These are phyloP conservation scores for Prionace glauca DNA, from an alignment of 2,797 vertebrate genomes.

Conservation along the genomic window DNA sequence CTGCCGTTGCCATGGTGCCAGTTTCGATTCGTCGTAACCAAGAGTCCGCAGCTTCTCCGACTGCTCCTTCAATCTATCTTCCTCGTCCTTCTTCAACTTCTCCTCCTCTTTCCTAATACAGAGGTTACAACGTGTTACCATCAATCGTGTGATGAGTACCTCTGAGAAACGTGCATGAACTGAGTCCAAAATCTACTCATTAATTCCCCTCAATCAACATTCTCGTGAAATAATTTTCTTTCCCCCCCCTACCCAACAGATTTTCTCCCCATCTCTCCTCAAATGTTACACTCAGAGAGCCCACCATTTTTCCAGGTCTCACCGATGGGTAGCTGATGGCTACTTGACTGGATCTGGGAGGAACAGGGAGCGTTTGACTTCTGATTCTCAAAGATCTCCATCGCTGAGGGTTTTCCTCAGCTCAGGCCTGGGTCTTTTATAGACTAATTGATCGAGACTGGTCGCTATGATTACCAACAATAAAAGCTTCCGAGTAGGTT, in stretches of 20 bases:
- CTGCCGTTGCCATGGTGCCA: slow-evolving; percentile 95
- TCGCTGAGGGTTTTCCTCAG: not conserved
- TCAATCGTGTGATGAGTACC: slow-evolving; percentile 28
- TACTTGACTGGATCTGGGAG: not conserved
- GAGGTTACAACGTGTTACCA: not conserved
- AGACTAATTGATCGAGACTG: not conserved
- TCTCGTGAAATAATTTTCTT: not conserved
- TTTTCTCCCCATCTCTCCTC: not conserved
- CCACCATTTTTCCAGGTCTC: not conserved
- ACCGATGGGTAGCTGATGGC: not conserved
- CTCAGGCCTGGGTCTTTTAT: not conserved
- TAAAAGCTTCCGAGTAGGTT: no score
- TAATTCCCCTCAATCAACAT: not conserved
- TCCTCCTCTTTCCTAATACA: slow-evolving; percentile 75
- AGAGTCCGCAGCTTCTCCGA: slow-evolving; percentile 83
- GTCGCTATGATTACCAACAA: not conserved
- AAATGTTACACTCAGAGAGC: not conserved
- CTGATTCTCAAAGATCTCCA: not conserved
- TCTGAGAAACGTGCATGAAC: not conserved
- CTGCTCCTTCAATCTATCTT: slow-evolving; percentile 78
- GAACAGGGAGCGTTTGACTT: not conserved
- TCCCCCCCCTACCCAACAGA: no score
- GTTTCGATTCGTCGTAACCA: slow-evolving; percentile 90
- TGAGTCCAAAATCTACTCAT: not conserved
- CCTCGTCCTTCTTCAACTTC: slow-evolving; percentile 66